Percentiles rank a stretch among this genome's conserved stretches.
Conservation (phyloP, 2,113 vertebrate genomes). For the Gymnorhina tibicen region DNA sequence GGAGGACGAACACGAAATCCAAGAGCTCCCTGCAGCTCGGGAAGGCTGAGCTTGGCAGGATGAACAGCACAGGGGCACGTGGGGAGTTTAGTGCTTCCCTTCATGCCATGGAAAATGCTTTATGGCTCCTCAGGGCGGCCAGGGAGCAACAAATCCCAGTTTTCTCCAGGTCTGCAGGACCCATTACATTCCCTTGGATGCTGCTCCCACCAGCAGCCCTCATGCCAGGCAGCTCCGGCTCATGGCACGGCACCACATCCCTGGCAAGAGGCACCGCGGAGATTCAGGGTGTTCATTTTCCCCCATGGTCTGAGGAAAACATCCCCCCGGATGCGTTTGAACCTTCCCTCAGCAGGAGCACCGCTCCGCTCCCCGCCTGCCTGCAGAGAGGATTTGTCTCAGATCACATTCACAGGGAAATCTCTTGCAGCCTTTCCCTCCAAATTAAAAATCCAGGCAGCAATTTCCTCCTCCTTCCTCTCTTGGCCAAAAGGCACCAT, state of each 20-base stretch:
- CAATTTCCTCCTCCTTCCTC: not conserved
- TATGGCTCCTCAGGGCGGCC: rapidly evolving
- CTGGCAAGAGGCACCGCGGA: rapidly evolving
- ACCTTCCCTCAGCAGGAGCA: not conserved
- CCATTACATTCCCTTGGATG: rapidly evolving
- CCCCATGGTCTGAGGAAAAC: not conserved
- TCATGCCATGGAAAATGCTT: not conserved
- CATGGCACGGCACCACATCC: not conserved
- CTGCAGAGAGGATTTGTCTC: not conserved
- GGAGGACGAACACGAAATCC: not conserved
- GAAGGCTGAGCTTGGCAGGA: not conserved
- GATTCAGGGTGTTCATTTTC: not conserved
- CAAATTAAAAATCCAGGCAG: not conserved
- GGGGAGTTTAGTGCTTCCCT: not conserved
- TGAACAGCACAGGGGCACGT: rapidly evolving
- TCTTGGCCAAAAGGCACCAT: not conserved
- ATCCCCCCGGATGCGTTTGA: not conserved
- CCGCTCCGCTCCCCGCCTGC: not conserved
- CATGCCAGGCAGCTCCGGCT: not conserved
- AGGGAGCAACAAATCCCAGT: not conserved
- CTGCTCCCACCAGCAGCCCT: not conserved
- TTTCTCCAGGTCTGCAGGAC: not conserved
- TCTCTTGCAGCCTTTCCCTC: not conserved
- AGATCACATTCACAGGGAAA: not conserved
- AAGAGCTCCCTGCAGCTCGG: not conserved